phyloP scores from a whole-genome alignment of 2,888 invertebrate species.

The Brachynemurus nebulosus region DNA sequence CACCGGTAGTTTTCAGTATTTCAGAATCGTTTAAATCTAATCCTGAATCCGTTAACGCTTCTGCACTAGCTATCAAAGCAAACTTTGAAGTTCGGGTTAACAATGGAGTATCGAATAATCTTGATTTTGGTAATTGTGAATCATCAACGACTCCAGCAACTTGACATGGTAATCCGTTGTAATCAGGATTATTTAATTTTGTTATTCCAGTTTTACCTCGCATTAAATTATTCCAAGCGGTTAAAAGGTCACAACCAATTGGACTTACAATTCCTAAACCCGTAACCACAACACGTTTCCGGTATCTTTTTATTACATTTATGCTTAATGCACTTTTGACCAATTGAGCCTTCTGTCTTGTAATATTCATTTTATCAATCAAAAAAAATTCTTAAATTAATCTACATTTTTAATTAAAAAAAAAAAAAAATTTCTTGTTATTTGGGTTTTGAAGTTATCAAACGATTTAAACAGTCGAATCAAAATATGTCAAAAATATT shows the following conservation, averaged over 20 bases:
- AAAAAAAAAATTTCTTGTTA: too few species aligned
- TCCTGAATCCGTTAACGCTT: constrained; percentile 65
- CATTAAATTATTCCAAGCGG: constrained; percentile 69
- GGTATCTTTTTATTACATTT: too few species aligned
- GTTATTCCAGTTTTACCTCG: constrained; percentile 60
- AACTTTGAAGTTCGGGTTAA: constrained; percentile 70
- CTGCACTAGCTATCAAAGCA: constrained; percentile 69
- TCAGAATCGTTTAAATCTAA: constrained; percentile 36
- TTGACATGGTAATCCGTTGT: constrained; percentile 64
- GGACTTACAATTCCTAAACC: constrained; percentile 83
- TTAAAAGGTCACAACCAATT: constrained; percentile 58
- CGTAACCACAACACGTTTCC: constrained; percentile 78
- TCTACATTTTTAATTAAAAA: too few species aligned
- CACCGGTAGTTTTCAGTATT: constrained; percentile 54
- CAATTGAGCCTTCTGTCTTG: too few species aligned
- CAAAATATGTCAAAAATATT: too few species aligned
- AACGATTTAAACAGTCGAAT: too few species aligned
- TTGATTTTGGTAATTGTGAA: constrained; percentile 40
- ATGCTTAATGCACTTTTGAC: too few species aligned
- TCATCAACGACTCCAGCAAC: constrained; percentile 55
- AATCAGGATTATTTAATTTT: constrained; percentile 51
- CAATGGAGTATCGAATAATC: constrained; percentile 48
- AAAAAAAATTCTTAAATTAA: too few species aligned
- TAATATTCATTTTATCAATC: too few species aligned
- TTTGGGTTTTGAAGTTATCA: too few species aligned